phyloP scores from a whole-genome alignment of 2,113 vertebrate species.

The Actenoides lindsayi region DNA sequence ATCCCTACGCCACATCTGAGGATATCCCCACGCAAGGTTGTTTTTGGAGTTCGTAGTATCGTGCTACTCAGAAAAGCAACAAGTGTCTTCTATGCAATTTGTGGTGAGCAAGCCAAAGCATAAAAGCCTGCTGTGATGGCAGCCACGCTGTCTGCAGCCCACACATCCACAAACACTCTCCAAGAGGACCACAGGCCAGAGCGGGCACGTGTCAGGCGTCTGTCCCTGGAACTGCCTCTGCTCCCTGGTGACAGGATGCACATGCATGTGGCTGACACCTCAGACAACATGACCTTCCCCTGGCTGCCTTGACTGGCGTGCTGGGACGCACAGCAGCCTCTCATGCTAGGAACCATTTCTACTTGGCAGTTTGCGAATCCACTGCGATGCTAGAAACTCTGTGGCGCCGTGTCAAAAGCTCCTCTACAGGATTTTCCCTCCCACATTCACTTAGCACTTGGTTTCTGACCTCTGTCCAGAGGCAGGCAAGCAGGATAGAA shows the following conservation, averaged over 20 bases:
- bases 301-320: not conserved
- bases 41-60: not conserved
- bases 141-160: not conserved
- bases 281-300: not conserved
- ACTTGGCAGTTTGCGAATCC: not conserved
- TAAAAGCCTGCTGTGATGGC: not conserved
- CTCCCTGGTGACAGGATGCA: not conserved
- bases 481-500: not conserved
- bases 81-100: not conserved
- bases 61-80: accelerated
- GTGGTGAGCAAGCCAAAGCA: not conserved
- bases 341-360: not conserved
- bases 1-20: not conserved
- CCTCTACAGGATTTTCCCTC: not conserved
- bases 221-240: not conserved
- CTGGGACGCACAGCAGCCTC: not conserved
- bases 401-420: not conserved
- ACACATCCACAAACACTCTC: accelerated
- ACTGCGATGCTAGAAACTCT: not conserved
- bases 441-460: not conserved
- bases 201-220: accelerated
- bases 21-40: accelerated
- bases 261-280: accelerated
- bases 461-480: not conserved
- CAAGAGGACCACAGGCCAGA: not conserved